A percentile compares a stretch with the other conserved stretches of the same genome.
Evolutionary conservation across 2,797 vertebrate genomes (phyloP).

Genomic region (Rousettus madagascariensis): DNA sequence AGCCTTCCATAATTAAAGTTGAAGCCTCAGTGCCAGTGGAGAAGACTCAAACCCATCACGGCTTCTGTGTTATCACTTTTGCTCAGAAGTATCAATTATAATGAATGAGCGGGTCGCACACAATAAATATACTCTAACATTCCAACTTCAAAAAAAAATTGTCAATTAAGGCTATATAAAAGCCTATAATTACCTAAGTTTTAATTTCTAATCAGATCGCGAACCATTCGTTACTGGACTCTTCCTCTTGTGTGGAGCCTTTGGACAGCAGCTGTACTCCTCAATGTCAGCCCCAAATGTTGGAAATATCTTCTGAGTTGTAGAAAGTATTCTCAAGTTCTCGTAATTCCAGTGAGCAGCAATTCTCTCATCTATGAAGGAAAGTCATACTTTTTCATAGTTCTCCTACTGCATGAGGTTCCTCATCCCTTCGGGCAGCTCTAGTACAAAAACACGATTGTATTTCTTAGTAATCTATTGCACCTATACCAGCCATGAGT

Average conservation of each 20-base stretch:
- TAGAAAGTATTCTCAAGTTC: neutral
- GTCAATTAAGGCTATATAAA: neutral
- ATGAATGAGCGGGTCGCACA: no score
- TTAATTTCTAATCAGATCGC: neutral
- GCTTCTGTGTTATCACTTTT: neutral
- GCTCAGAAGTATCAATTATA: neutral
- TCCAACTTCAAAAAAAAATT: no score
- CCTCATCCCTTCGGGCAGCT: neutral
- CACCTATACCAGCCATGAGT: neutral
- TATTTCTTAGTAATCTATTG: neutral
- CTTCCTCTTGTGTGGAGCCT: neutral
- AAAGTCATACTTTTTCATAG: neutral
- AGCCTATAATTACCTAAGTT: neutral
- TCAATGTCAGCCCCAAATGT: neutral
- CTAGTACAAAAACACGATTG: neutral
- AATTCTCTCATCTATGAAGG: neutral
- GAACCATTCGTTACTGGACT: neutral
- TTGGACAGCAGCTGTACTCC: neutral
- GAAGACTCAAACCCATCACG: neutral
- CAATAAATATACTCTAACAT: no score
- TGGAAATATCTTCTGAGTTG: neutral
- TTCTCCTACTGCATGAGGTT: neutral
- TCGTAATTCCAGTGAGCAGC: neutral
- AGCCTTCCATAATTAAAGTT: neutral
- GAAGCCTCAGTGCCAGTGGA: neutral